Evolutionary conservation across 2,113 vertebrate genomes (phyloP).

Genomic region (Misgurnus anguillicaudatus): DNA sequence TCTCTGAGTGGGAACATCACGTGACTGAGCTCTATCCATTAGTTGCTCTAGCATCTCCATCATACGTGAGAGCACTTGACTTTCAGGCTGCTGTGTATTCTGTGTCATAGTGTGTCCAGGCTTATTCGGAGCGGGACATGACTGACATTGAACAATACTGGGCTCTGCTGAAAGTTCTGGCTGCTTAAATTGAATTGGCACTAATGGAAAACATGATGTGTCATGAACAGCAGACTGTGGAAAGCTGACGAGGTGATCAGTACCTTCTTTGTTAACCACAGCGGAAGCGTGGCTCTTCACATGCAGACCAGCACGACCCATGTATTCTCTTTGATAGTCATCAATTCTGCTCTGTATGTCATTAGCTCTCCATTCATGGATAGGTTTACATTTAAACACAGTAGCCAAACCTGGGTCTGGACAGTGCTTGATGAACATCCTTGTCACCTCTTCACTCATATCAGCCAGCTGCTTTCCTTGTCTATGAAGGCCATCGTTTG

Average conservation of each 20-base stretch:
- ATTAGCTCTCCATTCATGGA: conserved; percentile 17
- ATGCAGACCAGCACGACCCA: background rate
- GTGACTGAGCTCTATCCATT: background rate
- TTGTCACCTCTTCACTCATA: conserved; percentile 13
- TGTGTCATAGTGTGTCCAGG: too few species aligned
- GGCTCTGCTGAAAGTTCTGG: background rate
- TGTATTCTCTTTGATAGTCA: conserved; percentile 37
- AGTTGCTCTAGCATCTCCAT: conserved; percentile 31
- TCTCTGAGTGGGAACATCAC: background rate
- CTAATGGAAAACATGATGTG: too few species aligned
- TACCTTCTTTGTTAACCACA: background rate
- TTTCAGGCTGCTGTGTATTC: background rate
- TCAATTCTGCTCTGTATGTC: conserved; percentile 21
- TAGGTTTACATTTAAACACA: conserved; percentile 33
- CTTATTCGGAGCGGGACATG: too few species aligned
- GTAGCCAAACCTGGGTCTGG: conserved; percentile 5
- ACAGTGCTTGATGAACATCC: conserved; percentile 37
- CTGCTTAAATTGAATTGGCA: background rate
- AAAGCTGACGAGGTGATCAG: too few species aligned
- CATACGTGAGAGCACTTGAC: background rate
- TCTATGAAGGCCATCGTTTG: background rate
- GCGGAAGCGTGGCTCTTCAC: background rate
- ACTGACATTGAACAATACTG: background rate
- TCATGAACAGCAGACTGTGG: too few species aligned
- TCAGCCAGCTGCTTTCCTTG: conserved; percentile 13